Base-by-base conservation (phyloP, 2,113 vertebrate species). In the Pipa parva region DNA sequence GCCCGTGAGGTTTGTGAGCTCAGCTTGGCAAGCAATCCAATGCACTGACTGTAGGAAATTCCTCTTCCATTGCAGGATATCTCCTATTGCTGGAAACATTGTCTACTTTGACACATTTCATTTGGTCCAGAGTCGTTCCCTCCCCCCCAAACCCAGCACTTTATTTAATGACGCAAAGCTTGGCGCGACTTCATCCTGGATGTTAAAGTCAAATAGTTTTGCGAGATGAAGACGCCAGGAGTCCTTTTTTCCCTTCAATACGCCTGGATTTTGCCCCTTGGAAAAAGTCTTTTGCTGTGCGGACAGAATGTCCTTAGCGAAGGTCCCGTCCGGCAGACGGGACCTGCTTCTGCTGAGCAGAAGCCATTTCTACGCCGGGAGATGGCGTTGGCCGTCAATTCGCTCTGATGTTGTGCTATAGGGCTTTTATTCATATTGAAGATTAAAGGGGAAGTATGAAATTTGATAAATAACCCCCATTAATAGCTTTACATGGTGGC, bases 61-160 rank as follows among this genome's bases (percentile, higher is more conserved):
- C 66, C 66, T 69, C 48, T 45, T 54, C 57, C 36, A 42, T 12
- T n/a, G 57, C 66, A 69, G 66, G 66, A 60, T 54, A 57, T 52
- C 66, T 69, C 66, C 66, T n/a, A 54, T 60, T 54, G 66, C 66
- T 69, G 66, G 66, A 69, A 36, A 61, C 57, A 21, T 42, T 45
- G 57, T 60, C 66, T 60, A 69, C 54, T 69, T 45, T 54, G 57
- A 69, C 65, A 69, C 66, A 28, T 69, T 69, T 60, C 61, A 39
- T 54, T 21, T 17, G 22, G 48, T 46, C 66, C 57, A 69, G 61
- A 24, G 33, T 13, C 37, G n/a, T n/a, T n/a, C n/a, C n/a, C 33
- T n/a, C n/a, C n/a, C n/a, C n/a, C n/a, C n/a, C n/a, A n/a, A n/a
- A n/a, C n/a, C n/a, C n/a, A n/a, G n/a, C n/a, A n/a, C n/a, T 54